These are phyloP conservation scores for Drosophila setosimentum DNA, from an alignment of 2,888 invertebrate genomes.

Conservation along the genomic window DNA sequence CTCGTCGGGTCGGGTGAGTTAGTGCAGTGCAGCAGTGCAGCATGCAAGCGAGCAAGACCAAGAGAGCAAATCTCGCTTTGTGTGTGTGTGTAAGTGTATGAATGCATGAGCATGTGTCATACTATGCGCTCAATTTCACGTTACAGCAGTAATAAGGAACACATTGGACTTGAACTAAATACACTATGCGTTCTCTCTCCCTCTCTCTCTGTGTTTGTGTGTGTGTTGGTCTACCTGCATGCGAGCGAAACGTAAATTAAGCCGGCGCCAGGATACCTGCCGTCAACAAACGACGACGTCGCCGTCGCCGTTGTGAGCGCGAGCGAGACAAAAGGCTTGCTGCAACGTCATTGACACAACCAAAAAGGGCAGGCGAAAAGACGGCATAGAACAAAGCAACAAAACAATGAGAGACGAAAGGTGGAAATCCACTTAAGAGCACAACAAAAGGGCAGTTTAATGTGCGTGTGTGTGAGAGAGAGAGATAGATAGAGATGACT, in stretches of 20 bases:
- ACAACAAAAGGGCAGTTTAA: constrained; percentile 43
- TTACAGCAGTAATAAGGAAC: constrained; percentile 60
- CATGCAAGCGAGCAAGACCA: constrained; percentile 17
- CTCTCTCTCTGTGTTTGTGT: constrained; percentile 1
- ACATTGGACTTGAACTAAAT: constrained; percentile 72
- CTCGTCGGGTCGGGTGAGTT: constrained; percentile 51
- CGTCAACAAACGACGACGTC: constrained; percentile 49
- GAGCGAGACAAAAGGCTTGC: constrained; percentile 66
- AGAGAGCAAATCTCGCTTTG: constrained; percentile 15
- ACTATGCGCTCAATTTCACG: constrained; percentile 61
- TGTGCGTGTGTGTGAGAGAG: constrained; percentile 1
- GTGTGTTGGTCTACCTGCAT: constrained; percentile 47
- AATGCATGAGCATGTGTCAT: constrained; percentile 51
- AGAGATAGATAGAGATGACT: constrained; percentile 10
- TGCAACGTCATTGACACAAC: constrained; percentile 76
- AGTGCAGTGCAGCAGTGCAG: constrained; percentile 19
- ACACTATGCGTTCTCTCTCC: constrained; percentile 16
- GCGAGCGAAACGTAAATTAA: constrained; percentile 68
- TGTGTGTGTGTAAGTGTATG: constrained; percentile 17
- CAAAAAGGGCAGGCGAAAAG: constrained; percentile 50
- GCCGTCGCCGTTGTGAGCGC: constrained; percentile 18
- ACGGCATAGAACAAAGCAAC: constrained; percentile 59
- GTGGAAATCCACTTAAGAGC: constrained; percentile 78
- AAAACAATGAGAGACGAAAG: constrained; percentile 63
- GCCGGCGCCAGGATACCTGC: constrained; percentile 83